phyloP scores from a whole-genome alignment of 2,888 invertebrate genomes.

The Agonum fuliginosum region DNA sequence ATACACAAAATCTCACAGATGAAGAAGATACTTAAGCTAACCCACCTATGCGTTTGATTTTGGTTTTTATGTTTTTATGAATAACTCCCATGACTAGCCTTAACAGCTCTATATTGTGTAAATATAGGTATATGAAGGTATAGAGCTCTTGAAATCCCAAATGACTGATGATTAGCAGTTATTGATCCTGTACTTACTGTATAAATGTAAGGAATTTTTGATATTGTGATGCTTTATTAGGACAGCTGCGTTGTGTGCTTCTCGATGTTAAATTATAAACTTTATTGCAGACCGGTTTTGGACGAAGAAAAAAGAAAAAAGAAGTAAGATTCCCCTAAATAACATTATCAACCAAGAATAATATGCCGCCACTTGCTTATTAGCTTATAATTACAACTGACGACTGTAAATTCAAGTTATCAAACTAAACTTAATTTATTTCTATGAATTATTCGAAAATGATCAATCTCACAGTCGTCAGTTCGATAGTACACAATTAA shows the following conservation, averaged over 20 bases:
- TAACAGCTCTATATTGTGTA: constrained; percentile 44
- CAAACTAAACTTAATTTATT: neutral
- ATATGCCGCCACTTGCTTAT: constrained; percentile 69
- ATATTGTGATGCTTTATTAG: constrained; percentile 56
- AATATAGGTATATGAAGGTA: constrained; percentile 38
- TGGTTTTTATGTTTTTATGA: constrained; percentile 14
- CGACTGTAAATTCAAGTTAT: constrained; percentile 38
- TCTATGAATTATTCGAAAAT: neutral
- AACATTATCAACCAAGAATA: constrained; percentile 62
- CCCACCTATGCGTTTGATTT: neutral
- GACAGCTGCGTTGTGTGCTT: constrained; percentile 70
- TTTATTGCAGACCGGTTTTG: constrained; percentile 90
- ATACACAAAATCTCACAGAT: neutral
- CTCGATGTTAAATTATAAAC: constrained; percentile 73
- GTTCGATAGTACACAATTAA: constrained; percentile 50
- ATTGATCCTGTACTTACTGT: constrained; percentile 12
- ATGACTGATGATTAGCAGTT: constrained; percentile 33
- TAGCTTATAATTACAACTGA: constrained; percentile 66
- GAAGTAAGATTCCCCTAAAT: constrained; percentile 87
- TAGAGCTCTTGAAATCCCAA: constrained; percentile 22
- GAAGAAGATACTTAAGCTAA: neutral
- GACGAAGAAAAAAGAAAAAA: constrained; percentile 98
- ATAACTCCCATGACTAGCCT: constrained; percentile 31
- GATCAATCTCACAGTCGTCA: constrained; percentile 43
- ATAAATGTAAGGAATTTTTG: constrained; percentile 42